These are phyloP conservation scores for Podocnemis expansa DNA, from an alignment of 2,113 vertebrate genomes.

Conservation along the genomic window DNA sequence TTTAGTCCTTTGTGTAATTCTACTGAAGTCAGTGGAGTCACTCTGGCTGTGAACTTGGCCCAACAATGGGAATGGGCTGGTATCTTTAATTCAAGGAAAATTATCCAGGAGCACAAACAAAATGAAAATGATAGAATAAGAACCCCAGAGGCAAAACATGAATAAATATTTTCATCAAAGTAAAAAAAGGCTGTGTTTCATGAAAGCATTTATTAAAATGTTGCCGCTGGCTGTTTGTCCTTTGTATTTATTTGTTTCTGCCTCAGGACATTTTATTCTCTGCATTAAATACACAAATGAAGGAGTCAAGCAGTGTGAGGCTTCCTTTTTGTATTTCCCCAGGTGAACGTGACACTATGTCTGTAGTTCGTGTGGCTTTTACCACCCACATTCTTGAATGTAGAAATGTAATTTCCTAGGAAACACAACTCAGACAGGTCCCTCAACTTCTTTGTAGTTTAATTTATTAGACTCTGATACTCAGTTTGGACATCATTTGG, in stretches of 20 bases:
- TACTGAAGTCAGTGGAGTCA: not conserved
- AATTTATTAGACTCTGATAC: constrained; percentile 14
- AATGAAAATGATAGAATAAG: not conserved
- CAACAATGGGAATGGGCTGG: not conserved
- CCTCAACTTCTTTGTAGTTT: not conserved
- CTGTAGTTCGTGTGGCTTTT: not conserved
- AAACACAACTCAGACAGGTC: not conserved
- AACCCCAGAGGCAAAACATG: not conserved
- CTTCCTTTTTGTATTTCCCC: not conserved
- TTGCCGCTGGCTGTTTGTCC: not conserved
- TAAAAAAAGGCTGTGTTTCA: not conserved
- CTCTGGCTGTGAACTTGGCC: not conserved
- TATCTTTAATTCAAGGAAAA: not conserved
- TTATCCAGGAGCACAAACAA: not conserved
- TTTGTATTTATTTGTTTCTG: not conserved
- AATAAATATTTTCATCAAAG: not conserved
- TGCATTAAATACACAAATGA: not conserved
- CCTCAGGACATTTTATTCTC: not conserved
- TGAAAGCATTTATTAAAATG: not conserved
- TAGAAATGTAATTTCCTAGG: not conserved
- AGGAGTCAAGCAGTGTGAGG: fast-evolving
- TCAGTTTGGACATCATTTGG: not conserved
- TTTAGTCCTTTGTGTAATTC: not conserved
- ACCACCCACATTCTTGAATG: not conserved
- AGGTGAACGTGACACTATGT: not conserved